These are phyloP conservation scores for Drosophila obscura DNA, from an alignment of 1,140 invertebrate genomes.

Conservation along the genomic window DNA sequence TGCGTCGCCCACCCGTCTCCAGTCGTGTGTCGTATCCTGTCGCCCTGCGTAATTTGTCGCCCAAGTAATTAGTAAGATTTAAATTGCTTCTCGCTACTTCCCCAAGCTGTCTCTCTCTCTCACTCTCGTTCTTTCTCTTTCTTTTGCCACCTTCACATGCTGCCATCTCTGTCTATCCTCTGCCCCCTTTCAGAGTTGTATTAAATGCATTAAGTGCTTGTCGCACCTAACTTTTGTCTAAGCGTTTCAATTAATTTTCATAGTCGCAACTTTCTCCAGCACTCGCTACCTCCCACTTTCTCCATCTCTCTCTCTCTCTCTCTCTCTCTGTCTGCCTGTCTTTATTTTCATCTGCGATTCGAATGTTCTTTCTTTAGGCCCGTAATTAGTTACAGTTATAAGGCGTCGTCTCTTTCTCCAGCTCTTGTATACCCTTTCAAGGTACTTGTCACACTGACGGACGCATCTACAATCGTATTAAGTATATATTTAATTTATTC, in stretches of 20 bases:
- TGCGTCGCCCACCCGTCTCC: neutral
- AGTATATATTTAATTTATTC: too few relatives aligned
- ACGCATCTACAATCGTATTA: too few relatives aligned
- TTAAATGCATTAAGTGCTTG: constrained; percentile 81
- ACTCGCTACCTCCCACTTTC: constrained; percentile 3
- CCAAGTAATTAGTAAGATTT: constrained; percentile 84
- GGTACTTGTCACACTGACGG: too few relatives aligned
- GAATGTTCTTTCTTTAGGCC: constrained; percentile 27
- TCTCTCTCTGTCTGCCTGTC: neutral
- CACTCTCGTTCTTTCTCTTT: neutral
- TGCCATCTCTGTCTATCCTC: neutral
- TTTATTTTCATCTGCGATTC: neutral
- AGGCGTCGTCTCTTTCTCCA: neutral
- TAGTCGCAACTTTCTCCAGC: constrained; percentile 50
- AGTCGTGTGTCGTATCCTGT: constrained; percentile 33
- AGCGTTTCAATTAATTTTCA: constrained; percentile 80
- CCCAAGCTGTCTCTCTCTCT: neutral
- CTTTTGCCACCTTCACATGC: neutral
- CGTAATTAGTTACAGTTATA: constrained; percentile 50
- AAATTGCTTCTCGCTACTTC: constrained; percentile 75
- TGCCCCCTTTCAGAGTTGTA: constrained; percentile 59
- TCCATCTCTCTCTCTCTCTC: neutral
- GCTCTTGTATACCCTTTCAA: too few relatives aligned
- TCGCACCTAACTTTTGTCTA: constrained; percentile 68
- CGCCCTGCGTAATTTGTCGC: constrained; percentile 79